Conservation (phyloP, 2,797 vertebrate species). For the Trichosurus vulpecula region DNA sequence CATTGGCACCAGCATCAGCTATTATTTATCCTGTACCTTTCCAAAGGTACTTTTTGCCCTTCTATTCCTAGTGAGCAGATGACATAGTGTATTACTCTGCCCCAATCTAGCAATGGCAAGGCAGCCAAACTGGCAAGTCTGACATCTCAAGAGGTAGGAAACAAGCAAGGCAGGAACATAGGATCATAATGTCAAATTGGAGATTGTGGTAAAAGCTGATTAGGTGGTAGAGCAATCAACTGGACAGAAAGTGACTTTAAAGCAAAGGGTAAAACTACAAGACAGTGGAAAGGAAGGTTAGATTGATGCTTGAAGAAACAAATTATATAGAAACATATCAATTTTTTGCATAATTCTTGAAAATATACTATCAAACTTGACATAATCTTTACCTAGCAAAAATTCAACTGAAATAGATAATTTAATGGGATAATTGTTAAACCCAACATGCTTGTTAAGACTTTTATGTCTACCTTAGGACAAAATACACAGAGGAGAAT, state of each 20-base stretch:
- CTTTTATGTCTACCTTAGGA: neutral
- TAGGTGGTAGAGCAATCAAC: slow-evolving; percentile 43
- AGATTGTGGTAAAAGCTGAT: slow-evolving; percentile 38
- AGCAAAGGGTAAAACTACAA: slow-evolving; percentile 37
- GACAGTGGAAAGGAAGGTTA: slow-evolving; percentile 52
- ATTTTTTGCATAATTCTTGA: slow-evolving; percentile 58
- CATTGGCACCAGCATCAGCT: neutral
- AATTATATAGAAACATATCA: slow-evolving; percentile 43
- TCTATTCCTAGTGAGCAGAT: neutral
- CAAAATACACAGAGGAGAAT: slow-evolving; percentile 28
- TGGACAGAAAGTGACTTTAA: slow-evolving; percentile 60
- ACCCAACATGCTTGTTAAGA: slow-evolving; percentile 49
- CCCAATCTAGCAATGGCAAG: neutral
- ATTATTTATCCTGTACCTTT: neutral
- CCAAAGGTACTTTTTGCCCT: neutral
- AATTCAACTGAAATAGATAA: slow-evolving; percentile 48
- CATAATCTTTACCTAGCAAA: slow-evolving; percentile 59
- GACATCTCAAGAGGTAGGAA: neutral
- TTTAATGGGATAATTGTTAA: slow-evolving; percentile 55
- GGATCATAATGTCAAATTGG: slow-evolving; percentile 39
- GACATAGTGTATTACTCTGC: neutral
- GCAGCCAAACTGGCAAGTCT: neutral
- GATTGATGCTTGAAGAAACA: slow-evolving; percentile 51
- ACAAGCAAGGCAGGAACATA: slow-evolving; percentile 29
- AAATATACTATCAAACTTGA: slow-evolving; percentile 49